Conservation (phyloP, 2,888 invertebrate species). For the Ceratothoa steindachneri region DNA sequence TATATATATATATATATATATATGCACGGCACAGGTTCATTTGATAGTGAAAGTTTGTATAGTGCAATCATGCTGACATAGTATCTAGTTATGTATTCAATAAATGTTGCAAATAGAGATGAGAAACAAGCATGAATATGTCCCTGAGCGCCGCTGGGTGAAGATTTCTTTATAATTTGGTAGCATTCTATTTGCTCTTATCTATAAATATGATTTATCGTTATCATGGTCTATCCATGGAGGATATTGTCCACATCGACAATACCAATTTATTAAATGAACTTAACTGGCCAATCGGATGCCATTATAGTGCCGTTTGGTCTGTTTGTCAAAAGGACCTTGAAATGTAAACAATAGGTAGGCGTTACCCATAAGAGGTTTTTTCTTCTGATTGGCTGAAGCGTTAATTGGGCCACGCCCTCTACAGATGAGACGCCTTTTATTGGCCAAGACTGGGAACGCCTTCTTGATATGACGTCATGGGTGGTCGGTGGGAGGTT, state of each 20-base stretch:
- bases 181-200: neutral
- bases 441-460: neutral
- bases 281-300: constrained; percentile 6
- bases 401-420: constrained; percentile 1
- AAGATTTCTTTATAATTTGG: neutral
- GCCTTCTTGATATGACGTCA: neutral
- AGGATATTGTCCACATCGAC: constrained; percentile 11
- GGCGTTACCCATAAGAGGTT: neutral
- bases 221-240: constrained; percentile 7
- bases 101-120: neutral
- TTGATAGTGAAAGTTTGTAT: no score
- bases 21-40: no score
- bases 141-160: neutral
- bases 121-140: neutral
- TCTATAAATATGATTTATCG: constrained; percentile 12
- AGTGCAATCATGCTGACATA: no score
- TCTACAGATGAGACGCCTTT: neutral
- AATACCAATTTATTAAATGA: constrained; percentile 6
- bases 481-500: constrained; percentile 1
- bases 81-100: neutral
- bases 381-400: neutral
- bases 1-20: constrained; percentile 12
- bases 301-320: constrained; percentile 4
- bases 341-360: neutral
- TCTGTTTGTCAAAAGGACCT: neutral